Evolutionary conservation across 1,140 invertebrate genomes (phyloP), one percentile per base, ranked within the genome.

Genomic region (Cephus cinctus): DNA sequence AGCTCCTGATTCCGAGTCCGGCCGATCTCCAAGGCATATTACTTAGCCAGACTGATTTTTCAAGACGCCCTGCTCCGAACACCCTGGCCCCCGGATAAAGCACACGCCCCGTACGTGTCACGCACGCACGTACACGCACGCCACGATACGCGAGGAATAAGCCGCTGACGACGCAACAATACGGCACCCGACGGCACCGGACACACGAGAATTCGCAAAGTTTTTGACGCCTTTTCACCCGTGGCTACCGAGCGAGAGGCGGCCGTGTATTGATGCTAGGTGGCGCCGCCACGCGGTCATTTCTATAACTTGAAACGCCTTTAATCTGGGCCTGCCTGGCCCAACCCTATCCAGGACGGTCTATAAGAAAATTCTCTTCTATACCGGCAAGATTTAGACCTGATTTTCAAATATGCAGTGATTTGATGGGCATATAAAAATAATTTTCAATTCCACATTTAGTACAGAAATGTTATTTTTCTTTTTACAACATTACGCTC

Each of bases 71-170:
- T 41, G 54, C 49, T 55, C 54, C 23, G 45, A 54, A 47, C 38
- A 45, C 56, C 56, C 52, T 55, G 59, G 57, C 56, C 61, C 53
- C 59, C 67, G 67, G 58, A 65, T n/a, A 62, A 59, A 61, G 63
- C 65, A 69, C 65, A 69, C 67, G 63, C 67, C 67, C 64, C 56
- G 59, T 57, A 62, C 61, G 59, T 62, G 61, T 64, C 62, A 56
- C 60, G 48, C 52, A 56, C 50, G 43, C 56, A 53, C 52, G 49
- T 51, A 45, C 56, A 55, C 45, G 50, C 45, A 57, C 54, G 40
- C 43, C 34, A 44, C 54, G 47, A 18, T 39, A 43, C 22, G 43
- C 48, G 43, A 52, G 44, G 49, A n/a, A n/a, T n/a, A n/a, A 55
- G 15, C 15, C 48, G 47, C 52, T 12, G 47, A 43, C 32, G 47